Evolutionary conservation across 2,797 vertebrate genomes (phyloP).

Genomic region (Kryptopterus vitreolus): DNA sequence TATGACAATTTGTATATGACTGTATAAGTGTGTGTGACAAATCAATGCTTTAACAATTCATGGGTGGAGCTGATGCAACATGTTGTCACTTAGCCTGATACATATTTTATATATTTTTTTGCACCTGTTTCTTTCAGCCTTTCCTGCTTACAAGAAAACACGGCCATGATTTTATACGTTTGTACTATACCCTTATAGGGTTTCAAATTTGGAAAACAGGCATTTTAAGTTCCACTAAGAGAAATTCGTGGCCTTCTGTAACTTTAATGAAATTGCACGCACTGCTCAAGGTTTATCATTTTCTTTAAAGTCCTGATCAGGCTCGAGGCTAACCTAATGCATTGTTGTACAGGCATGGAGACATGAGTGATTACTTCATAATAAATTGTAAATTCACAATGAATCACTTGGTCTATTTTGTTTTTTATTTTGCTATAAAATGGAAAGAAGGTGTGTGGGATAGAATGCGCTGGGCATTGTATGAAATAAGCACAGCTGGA

Average conservation of each 20-base stretch:
- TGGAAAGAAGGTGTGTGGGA: background rate
- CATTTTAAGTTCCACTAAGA: background rate
- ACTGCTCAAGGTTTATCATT: conserved; percentile 4
- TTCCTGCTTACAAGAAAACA: background rate
- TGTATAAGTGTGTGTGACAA: background rate
- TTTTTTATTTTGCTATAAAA: background rate
- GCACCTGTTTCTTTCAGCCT: background rate
- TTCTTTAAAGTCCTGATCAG: conserved; percentile 19
- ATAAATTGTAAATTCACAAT: conserved; percentile 12
- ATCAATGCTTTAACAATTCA: conserved; percentile 37
- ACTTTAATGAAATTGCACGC: conserved; percentile 11
- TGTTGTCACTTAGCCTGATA: conserved; percentile 15
- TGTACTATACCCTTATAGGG: too few species aligned
- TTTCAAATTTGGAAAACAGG: too few species aligned
- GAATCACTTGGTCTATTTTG: background rate
- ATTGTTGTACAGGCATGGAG: background rate
- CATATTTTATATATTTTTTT: conserved; percentile 5
- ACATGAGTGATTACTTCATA: background rate
- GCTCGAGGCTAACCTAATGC: conserved; percentile 11
- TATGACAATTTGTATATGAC: too few species aligned
- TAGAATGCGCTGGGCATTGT: background rate
- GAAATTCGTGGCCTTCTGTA: background rate
- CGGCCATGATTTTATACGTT: background rate
- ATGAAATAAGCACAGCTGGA: conserved; percentile 15
- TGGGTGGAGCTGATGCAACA: conserved; percentile 37